Conservation (phyloP, 2,888 invertebrate species). For the Nysson spinosus region DNA sequence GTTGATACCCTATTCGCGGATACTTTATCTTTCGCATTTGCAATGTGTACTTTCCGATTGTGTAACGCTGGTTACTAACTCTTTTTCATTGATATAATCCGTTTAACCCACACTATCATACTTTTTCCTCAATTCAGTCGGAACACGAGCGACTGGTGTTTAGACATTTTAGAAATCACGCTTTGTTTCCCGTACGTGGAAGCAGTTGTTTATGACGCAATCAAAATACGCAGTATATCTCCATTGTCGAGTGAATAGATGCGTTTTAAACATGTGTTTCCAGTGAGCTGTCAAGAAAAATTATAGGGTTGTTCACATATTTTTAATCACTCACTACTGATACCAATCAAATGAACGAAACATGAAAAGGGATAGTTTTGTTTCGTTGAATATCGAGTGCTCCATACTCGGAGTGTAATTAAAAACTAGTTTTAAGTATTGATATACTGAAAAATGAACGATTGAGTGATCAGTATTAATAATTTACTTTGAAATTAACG, state of each 20-base stretch:
- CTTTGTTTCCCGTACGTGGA: slow-evolving; percentile 24
- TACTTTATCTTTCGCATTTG: too few relatives aligned
- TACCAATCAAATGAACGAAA: too few relatives aligned
- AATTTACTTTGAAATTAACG: too few relatives aligned
- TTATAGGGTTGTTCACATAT: slow-evolving; percentile 51
- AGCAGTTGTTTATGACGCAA: slow-evolving; percentile 50
- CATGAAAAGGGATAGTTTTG: too few relatives aligned
- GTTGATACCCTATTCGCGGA: too few relatives aligned
- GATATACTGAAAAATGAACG: too few relatives aligned
- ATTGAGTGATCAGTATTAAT: too few relatives aligned
- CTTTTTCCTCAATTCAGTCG: slow-evolving; percentile 18
- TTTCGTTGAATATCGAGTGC: too few relatives aligned
- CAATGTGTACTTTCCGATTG: too few relatives aligned
- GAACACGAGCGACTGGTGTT: slow-evolving; percentile 20
- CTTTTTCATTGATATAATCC: slow-evolving; percentile 34
- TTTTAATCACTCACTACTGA: slow-evolving; percentile 15
- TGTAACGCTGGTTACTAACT: too few relatives aligned
- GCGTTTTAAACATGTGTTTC: slow-evolving; percentile 29
- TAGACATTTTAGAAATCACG: slow-evolving; percentile 44
- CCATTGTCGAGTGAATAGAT: slow-evolving; percentile 39
- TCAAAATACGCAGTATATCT: slow-evolving; percentile 39
- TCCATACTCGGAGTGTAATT: neutral
- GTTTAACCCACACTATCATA: slow-evolving; percentile 18
- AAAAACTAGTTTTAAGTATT: too few relatives aligned
- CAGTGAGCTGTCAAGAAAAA: slow-evolving; percentile 42